Evolutionary conservation across 1,140 invertebrate species (phyloP).

Genomic region (Lepidotrigona ventralis): DNA sequence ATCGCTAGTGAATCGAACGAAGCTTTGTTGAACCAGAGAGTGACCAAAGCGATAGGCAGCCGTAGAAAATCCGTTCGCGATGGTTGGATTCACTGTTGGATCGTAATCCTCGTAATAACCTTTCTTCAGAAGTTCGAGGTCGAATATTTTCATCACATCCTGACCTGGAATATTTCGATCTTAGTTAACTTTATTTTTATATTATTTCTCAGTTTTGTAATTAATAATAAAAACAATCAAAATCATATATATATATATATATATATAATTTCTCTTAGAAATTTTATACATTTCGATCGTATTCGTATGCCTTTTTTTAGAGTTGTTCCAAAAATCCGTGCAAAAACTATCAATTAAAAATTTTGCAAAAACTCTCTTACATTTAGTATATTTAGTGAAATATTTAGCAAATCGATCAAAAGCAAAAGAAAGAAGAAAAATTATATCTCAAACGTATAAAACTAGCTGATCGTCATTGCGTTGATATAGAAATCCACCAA

Average conservation of each 20-base stretch:
- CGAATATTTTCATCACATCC: constrained; percentile 87
- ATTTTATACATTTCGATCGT: too few relatives aligned
- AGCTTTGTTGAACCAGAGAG: constrained; percentile 91
- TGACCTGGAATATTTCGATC: constrained; percentile 76
- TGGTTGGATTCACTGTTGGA: constrained; percentile 89
- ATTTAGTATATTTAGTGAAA: background rate
- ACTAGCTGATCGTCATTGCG: background rate
- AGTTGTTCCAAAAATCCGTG: too few relatives aligned
- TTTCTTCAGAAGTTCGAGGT: constrained; percentile 82
- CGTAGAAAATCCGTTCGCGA: constrained; percentile 95
- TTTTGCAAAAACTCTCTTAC: background rate
- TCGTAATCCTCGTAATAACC: constrained; percentile 89
- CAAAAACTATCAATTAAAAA: background rate
- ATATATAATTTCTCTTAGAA: too few relatives aligned
- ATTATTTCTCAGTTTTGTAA: too few relatives aligned
- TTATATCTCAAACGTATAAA: background rate
- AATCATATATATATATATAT: too few relatives aligned
- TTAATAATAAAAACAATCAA: too few relatives aligned
- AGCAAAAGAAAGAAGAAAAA: background rate
- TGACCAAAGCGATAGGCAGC: constrained; percentile 98
- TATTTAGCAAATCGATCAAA: background rate
- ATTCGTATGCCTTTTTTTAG: too few relatives aligned
- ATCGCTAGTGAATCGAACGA: constrained; percentile 83
- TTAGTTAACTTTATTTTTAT: background rate
- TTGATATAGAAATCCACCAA: background rate